phyloP scores from a whole-genome alignment of 2,113 vertebrate species.

The Ramphastos sulfuratus region DNA sequence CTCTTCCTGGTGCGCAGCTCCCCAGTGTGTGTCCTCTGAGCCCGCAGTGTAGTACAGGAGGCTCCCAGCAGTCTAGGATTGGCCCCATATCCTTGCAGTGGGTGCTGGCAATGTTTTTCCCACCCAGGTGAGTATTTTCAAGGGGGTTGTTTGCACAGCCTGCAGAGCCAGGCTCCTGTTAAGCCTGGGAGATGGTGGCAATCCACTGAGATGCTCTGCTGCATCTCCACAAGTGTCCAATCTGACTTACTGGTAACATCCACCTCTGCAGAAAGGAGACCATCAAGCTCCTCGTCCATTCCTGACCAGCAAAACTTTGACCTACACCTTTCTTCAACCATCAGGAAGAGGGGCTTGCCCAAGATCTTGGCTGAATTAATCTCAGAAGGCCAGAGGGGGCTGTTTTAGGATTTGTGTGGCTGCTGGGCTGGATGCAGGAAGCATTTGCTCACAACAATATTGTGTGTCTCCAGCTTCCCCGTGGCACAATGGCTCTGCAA shows the following conservation, averaged over 20 bases:
- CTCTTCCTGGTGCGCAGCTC: background rate
- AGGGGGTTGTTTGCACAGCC: background rate
- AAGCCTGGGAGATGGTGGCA: background rate
- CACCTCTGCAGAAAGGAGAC: background rate
- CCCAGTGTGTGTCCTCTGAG: rapidly evolving
- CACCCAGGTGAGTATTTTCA: background rate
- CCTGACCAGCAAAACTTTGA: background rate
- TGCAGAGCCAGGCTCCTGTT: background rate
- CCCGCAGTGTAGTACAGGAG: rapidly evolving
- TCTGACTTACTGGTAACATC: background rate
- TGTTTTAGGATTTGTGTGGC: background rate
- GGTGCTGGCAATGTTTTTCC: background rate
- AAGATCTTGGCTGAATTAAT: background rate
- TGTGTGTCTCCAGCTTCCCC: background rate
- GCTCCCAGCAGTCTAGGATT: rapidly evolving
- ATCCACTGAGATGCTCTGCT: background rate
- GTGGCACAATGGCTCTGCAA: background rate
- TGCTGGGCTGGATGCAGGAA: background rate
- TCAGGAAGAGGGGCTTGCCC: background rate
- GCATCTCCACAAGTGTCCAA: rapidly evolving
- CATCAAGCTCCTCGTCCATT: background rate
- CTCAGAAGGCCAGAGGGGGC: background rate
- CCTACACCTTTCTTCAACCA: background rate
- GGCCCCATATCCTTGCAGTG: background rate
- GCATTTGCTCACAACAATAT: background rate